Conservation (phyloP, 2,113 vertebrate genomes). For the Onychostoma macrolepis region DNA sequence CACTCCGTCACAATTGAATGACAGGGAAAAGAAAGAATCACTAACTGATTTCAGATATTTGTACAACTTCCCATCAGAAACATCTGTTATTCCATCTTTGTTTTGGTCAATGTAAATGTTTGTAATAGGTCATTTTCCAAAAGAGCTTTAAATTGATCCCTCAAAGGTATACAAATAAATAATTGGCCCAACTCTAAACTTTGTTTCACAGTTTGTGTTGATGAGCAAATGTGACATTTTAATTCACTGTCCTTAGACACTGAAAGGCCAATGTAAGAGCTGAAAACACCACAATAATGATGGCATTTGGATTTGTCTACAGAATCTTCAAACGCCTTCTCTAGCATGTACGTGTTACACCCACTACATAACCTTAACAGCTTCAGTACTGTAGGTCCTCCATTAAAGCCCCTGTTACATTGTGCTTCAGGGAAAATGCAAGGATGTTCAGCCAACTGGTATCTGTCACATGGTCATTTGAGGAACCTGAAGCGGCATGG, state of each 20-base stretch:
- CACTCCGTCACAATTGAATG: slow-evolving; percentile 48
- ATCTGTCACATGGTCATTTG: too few relatives aligned
- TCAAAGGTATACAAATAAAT: slow-evolving; percentile 42
- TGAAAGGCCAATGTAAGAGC: slow-evolving; percentile 39
- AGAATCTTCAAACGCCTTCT: slow-evolving; percentile 39
- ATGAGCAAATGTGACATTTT: slow-evolving; percentile 42
- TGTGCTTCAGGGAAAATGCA: too few relatives aligned
- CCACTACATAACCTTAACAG: too few relatives aligned
- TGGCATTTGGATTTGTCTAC: slow-evolving; percentile 32
- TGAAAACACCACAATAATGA: slow-evolving; percentile 49
- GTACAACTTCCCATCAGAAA: slow-evolving; percentile 40
- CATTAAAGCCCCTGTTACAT: too few relatives aligned
- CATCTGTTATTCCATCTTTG: slow-evolving; percentile 32
- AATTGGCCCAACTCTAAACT: slow-evolving; percentile 33
- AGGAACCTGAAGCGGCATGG: neutral
- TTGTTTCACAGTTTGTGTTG: slow-evolving; percentile 41
- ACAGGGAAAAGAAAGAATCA: slow-evolving; percentile 41
- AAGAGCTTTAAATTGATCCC: slow-evolving; percentile 38
- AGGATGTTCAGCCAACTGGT: slow-evolving; percentile 14
- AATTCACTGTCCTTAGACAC: slow-evolving; percentile 33
- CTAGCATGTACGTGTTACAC: slow-evolving; percentile 45
- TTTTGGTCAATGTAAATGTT: slow-evolving; percentile 23
- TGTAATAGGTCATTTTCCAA: slow-evolving; percentile 15
- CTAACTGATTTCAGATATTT: slow-evolving; percentile 34
- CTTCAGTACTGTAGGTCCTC: too few relatives aligned